Conservation (phyloP, 2,797 vertebrate genomes). For the Stomatorhinus walkeri region DNA sequence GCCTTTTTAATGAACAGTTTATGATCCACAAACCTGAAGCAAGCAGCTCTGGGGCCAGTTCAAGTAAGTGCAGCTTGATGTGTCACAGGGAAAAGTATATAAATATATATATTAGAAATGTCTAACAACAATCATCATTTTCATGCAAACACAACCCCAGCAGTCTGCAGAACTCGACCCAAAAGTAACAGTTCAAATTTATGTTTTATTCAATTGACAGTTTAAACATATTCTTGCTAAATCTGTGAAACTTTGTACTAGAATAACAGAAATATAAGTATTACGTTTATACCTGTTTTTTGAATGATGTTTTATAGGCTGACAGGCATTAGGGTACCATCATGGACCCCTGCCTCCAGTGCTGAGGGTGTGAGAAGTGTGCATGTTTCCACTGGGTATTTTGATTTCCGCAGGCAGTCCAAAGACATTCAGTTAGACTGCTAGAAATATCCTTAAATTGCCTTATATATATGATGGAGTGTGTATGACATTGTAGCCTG, state of each 20-base stretch:
- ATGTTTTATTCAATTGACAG: not conserved
- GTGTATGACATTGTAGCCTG: not conserved
- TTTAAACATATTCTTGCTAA: not conserved
- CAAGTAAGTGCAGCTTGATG: conserved; percentile 53
- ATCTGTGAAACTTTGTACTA: not conserved
- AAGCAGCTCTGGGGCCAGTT: conserved; percentile 26
- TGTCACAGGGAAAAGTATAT: conserved; percentile 59
- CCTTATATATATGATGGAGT: not conserved
- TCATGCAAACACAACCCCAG: not conserved
- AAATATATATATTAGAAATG: not conserved
- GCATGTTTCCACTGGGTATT: not conserved
- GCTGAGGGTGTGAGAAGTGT: not conserved
- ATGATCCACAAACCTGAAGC: not conserved
- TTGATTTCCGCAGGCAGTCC: not conserved
- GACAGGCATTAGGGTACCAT: not conserved
- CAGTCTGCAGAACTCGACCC: not conserved
- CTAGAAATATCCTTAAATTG: not conserved
- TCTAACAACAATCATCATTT: not conserved
- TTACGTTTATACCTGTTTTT: not conserved
- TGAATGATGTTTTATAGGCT: not conserved
- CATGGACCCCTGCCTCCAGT: not conserved
- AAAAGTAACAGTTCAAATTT: not conserved
- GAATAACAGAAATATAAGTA: not conserved
- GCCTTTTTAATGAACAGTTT: conserved; percentile 12
- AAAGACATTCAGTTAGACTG: not conserved